phyloP scores from a whole-genome alignment of 1,140 invertebrate genomes.

The Hestina assimilis region DNA sequence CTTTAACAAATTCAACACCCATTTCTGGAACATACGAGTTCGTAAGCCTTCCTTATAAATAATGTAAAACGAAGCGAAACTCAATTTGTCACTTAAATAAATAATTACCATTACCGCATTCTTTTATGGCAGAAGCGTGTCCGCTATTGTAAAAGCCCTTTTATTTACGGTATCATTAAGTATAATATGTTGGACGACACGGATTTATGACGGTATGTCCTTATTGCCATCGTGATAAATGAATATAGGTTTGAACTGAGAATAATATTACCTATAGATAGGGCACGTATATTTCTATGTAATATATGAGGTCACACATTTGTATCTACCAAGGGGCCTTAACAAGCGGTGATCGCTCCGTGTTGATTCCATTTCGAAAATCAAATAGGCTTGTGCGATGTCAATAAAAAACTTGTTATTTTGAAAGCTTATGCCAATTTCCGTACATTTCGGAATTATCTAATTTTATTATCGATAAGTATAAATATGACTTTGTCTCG shows the following conservation, averaged over 20 bases:
- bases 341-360: too few species aligned
- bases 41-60: neutral
- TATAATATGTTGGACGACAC: slow-evolving; percentile 16
- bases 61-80: slow-evolving; percentile 6
- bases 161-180: slow-evolving; percentile 16
- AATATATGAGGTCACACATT: too few species aligned
- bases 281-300: too few species aligned
- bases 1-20: neutral
- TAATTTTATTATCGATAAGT: too few species aligned
- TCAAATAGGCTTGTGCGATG: too few species aligned
- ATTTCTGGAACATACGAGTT: neutral
- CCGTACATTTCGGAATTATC: too few species aligned
- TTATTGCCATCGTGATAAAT: slow-evolving; percentile 20
- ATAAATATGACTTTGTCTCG: too few species aligned
- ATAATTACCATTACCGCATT: slow-evolving; percentile 8
- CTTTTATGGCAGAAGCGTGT: slow-evolving; percentile 14
- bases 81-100: slow-evolving; percentile 13
- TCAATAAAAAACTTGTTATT: too few species aligned
- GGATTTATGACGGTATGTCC: slow-evolving; percentile 18
- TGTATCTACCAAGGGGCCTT: too few species aligned
- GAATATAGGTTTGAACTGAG: slow-evolving; percentile 3
- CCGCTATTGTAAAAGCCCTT: slow-evolving; percentile 11
- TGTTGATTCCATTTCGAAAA: too few species aligned
- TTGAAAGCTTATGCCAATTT: too few species aligned
- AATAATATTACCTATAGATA: slow-evolving; percentile 13